phyloP scores from a whole-genome alignment of 1,140 invertebrate genomes.

The Antheraea pernyi region DNA sequence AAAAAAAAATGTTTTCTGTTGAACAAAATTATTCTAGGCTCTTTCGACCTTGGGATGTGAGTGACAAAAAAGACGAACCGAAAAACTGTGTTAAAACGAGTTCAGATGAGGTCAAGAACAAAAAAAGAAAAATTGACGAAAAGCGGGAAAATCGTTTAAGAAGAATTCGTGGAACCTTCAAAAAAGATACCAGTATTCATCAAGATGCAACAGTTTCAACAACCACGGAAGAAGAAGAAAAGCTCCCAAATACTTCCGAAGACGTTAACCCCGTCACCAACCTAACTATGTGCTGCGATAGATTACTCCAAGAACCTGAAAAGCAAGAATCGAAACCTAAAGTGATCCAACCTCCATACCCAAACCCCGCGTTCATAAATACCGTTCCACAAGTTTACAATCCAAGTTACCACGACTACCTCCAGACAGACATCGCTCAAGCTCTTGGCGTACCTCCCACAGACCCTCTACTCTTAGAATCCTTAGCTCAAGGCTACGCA shows the following conservation, averaged over 20 bases:
- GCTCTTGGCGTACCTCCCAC: conserved; percentile 72
- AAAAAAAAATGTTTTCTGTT: conserved; percentile 53
- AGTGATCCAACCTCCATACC: conserved; percentile 6
- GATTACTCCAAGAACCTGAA: conserved; percentile 51
- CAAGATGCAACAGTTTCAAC: conserved; percentile 80
- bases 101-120: conserved; percentile 28
- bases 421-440: conserved; percentile 74
- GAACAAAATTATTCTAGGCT: conserved; percentile 63
- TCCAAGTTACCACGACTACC: conserved; percentile 56
- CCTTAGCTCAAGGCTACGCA: conserved; percentile 79
- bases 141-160: conserved; percentile 65
- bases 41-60: conserved; percentile 75
- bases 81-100: conserved; percentile 33
- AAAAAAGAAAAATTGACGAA: conserved; percentile 47
- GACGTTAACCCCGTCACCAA: conserved; percentile 45
- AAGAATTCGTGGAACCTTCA: conserved; percentile 69
- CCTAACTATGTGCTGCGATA: conserved; percentile 58
- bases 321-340: conserved; percentile 21
- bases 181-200: conserved; percentile 51
- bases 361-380: conserved; percentile 23
- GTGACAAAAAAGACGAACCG: conserved; percentile 45
- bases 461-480: conserved; percentile 77
- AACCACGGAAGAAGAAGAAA: conserved; percentile 62
- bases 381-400: conserved; percentile 25
- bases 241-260: conserved; percentile 33